Conservation (phyloP, 2,888 invertebrate species). For the Criorhina ranunculi region DNA sequence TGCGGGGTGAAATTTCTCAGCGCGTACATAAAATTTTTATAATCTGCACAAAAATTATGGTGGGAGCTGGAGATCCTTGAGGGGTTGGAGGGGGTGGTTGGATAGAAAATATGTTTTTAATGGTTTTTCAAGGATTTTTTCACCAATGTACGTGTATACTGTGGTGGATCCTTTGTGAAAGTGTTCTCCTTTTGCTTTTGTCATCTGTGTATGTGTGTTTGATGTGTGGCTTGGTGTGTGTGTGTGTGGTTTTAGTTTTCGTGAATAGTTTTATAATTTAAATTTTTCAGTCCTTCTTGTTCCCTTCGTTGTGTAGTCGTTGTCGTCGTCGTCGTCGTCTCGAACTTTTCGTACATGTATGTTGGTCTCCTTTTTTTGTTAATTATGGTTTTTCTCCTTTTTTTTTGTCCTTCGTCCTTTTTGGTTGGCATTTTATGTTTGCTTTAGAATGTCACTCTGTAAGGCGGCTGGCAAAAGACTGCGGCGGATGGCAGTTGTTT, state of each 20-base stretch:
- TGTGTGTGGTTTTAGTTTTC: slow-evolving; percentile 71
- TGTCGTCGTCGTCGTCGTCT: slow-evolving; percentile 30
- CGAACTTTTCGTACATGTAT: slow-evolving; percentile 52
- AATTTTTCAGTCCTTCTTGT: slow-evolving; percentile 60
- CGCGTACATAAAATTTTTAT: slow-evolving; percentile 74
- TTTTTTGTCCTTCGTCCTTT: slow-evolving; percentile 57
- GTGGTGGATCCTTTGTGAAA: slow-evolving; percentile 68
- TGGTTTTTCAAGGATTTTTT: slow-evolving; percentile 76
- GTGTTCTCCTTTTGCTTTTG: slow-evolving; percentile 67
- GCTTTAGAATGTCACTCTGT: slow-evolving; percentile 71
- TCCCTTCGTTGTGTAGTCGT: slow-evolving; percentile 6
- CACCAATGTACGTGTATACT: slow-evolving; percentile 40
- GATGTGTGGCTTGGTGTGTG: slow-evolving; percentile 45
- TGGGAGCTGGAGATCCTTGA: background rate
- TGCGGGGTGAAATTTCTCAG: slow-evolving; percentile 63
- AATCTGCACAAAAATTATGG: slow-evolving; percentile 75
- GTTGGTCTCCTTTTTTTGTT: slow-evolving; percentile 57
- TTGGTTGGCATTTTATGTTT: slow-evolving; percentile 69
- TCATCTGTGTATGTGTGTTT: slow-evolving; percentile 29
- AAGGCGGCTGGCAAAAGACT: slow-evolving; percentile 68
- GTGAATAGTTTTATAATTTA: slow-evolving; percentile 76
- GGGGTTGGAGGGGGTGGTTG: background rate
- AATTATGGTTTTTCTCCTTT: slow-evolving; percentile 54
- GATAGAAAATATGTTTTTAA: slow-evolving; percentile 76
- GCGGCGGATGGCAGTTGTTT: slow-evolving; percentile 56